phyloP scores from a whole-genome alignment of 2,797 vertebrate species.

The Apogon hyalosoma region DNA sequence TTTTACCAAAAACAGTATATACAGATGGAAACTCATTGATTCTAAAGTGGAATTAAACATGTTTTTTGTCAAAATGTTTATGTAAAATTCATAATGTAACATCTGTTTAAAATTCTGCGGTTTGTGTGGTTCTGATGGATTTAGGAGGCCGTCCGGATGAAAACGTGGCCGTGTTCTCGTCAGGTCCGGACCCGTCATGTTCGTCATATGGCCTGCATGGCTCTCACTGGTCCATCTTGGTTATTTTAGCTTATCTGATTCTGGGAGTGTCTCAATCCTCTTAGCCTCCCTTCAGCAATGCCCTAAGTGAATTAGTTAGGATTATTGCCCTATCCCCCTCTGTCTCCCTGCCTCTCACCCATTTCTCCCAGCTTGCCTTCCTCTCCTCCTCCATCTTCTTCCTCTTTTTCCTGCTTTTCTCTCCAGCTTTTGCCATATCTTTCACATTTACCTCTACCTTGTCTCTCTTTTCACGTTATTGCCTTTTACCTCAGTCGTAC shows the following conservation, averaged over 20 bases:
- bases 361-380: constrained; percentile 43
- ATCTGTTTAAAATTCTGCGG: not conserved
- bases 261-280: constrained; percentile 91
- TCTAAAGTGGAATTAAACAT: too few species aligned
- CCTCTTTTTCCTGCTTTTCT: constrained; percentile 3
- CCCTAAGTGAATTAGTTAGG: constrained; percentile 88
- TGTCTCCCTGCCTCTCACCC: constrained; percentile 56
- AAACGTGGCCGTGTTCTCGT: constrained; percentile 14
- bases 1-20: too few species aligned
- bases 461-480: not conserved
- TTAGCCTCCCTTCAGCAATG: constrained; percentile 88
- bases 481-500: not conserved
- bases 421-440: constrained; percentile 7
- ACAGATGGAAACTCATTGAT: too few species aligned
- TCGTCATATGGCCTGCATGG: constrained; percentile 52
- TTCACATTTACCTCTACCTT: constrained; percentile 2
- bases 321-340: constrained; percentile 78
- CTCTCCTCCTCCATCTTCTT: constrained; percentile 13
- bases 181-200: constrained; percentile 40
- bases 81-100: too few species aligned
- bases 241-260: constrained; percentile 89
- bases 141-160: not conserved
- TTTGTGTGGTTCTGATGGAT: not conserved
- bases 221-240: constrained; percentile 72
- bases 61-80: too few species aligned